A percentile compares a stretch with the other conserved stretches of the same genome.
Conservation (phyloP, 2,888 invertebrate genomes). For the Mimachlamys varia region DNA sequence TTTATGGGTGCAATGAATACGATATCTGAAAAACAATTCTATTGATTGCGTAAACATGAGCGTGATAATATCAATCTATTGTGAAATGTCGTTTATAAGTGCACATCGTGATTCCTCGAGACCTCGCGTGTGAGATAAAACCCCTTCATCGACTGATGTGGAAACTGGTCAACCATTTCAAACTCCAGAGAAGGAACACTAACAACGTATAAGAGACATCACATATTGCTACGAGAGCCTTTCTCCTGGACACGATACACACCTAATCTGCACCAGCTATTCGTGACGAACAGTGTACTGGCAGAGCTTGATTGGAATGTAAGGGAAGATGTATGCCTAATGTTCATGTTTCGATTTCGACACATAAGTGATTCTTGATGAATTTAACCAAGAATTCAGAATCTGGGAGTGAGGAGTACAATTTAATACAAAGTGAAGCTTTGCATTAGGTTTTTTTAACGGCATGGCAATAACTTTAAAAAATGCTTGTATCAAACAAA, state of each 20-base stretch:
- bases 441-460: not conserved
- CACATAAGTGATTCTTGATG: not conserved
- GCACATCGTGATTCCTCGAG: not conserved
- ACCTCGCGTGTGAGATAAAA: not conserved
- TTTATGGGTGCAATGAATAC: too few relatives aligned
- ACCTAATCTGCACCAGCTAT: not conserved
- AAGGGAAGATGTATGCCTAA: not conserved
- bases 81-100: constrained; percentile 10
- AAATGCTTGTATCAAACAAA: too few relatives aligned
- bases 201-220: not conserved
- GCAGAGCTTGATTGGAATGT: not conserved
- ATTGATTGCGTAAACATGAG: not conserved
- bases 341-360: not conserved
- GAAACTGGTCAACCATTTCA: not conserved
- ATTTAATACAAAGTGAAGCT: not conserved
- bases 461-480: too few relatives aligned
- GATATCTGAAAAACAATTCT: too few relatives aligned
- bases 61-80: not conserved
- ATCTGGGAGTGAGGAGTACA: not conserved
- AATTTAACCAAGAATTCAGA: not conserved
- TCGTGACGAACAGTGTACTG: not conserved
- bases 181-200: not conserved
- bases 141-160: not conserved
- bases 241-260: not conserved
- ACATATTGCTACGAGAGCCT: not conserved